Evolutionary conservation across 2,113 vertebrate species (phyloP).

Genomic region (Podilymbus podiceps): DNA sequence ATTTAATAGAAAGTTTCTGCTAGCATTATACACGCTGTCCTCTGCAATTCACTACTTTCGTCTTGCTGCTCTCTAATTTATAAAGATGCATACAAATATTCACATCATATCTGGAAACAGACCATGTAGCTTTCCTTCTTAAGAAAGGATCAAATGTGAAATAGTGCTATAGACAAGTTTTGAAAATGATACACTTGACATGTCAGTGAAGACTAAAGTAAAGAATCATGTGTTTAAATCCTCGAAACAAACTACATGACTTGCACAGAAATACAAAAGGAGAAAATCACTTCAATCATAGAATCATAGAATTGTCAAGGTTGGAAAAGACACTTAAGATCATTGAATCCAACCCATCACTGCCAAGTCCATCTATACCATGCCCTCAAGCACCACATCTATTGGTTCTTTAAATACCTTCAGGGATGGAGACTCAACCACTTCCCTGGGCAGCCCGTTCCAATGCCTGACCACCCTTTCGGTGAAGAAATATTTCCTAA

Average conservation of each 20-base stretch:
- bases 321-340: no score
- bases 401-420: no score
- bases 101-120: slow-evolving; percentile 56
- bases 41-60: slow-evolving; percentile 57
- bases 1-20: slow-evolving; percentile 59
- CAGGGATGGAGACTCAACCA: no score
- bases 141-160: slow-evolving; percentile 47
- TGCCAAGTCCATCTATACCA: no score
- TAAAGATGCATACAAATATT: slow-evolving; percentile 67
- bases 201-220: not conserved
- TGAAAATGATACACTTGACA: slow-evolving; percentile 17
- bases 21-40: slow-evolving; percentile 34
- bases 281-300: not conserved
- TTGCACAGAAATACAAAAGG: not conserved
- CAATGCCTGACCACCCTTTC: no score
- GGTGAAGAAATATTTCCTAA: no score
- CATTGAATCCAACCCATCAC: no score
- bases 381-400: no score
- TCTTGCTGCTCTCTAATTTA: slow-evolving; percentile 55
- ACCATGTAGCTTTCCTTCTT: slow-evolving; percentile 11
- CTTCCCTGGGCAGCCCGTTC: no score
- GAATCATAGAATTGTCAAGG: no score
- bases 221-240: not conserved
- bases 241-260: not conserved
- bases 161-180: not conserved